phyloP scores from a whole-genome alignment of 1,140 invertebrate species.

The Drosophila pachea region DNA sequence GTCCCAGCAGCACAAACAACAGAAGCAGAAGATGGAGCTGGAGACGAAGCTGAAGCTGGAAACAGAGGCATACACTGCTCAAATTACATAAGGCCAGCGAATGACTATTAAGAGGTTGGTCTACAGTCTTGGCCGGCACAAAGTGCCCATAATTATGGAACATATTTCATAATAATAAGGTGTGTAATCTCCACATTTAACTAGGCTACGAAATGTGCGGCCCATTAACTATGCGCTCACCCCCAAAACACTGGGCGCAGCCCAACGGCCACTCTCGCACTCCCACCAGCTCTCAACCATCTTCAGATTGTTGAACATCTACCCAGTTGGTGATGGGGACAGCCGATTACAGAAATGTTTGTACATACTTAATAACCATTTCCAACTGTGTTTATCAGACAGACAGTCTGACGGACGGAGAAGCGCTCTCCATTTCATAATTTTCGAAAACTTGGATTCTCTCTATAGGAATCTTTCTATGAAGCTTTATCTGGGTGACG shows the following conservation, averaged over 20 bases:
- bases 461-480: too few relatives aligned
- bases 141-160: slow-evolving; percentile 66
- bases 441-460: background rate
- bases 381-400: slow-evolving; percentile 30
- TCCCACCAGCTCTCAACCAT: background rate
- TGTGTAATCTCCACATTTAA: slow-evolving; percentile 72
- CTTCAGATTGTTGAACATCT: slow-evolving; percentile 6
- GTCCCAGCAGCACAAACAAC: background rate
- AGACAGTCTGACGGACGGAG: background rate
- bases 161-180: slow-evolving; percentile 75
- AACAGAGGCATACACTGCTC: background rate
- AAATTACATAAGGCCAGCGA: slow-evolving; percentile 66
- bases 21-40: too few relatives aligned
- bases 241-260: background rate
- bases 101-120: slow-evolving; percentile 61
- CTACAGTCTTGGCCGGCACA: slow-evolving; percentile 29
- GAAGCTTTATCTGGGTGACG: too few relatives aligned
- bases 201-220: slow-evolving; percentile 45
- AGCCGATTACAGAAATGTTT: slow-evolving; percentile 43
- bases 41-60: too few relatives aligned
- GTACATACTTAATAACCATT: slow-evolving; percentile 55
- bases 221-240: slow-evolving; percentile 44
- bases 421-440: slow-evolving; percentile 9
- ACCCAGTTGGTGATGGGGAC: slow-evolving; percentile 2
- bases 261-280: background rate